A percentile compares a stretch with the other conserved stretches of the same genome.
Evolutionary conservation across 1,140 invertebrate species (phyloP).

Genomic region (Antheraea pernyi): DNA sequence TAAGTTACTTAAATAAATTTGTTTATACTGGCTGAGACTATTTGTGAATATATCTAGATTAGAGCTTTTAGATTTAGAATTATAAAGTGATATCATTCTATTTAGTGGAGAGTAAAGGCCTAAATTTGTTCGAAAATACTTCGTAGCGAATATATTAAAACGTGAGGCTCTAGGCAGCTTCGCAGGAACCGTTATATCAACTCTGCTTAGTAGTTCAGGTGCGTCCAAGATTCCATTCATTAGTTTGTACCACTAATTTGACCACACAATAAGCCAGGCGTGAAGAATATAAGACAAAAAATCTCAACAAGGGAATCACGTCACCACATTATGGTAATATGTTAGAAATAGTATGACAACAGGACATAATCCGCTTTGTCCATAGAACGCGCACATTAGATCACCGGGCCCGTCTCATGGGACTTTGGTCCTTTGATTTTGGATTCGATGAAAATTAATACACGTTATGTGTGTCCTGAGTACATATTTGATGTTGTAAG

Average conservation of each 20-base stretch:
- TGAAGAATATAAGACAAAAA: constrained; percentile 46
- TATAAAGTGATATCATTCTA: no score
- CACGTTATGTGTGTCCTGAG: constrained; percentile 31
- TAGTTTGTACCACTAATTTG: no score
- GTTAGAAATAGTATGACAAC: constrained; percentile 58
- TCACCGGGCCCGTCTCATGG: constrained; percentile 41
- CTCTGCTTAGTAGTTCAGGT: no score
- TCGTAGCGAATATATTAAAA: no score
- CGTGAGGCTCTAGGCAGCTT: no score
- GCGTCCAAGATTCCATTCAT: constrained; percentile 27
- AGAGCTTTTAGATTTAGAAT: no score
- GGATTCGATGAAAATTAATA: constrained; percentile 72
- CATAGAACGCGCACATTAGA: constrained; percentile 58
- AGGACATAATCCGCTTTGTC: constrained; percentile 72
- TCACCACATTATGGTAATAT: constrained; percentile 69
- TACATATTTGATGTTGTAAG: constrained; percentile 38
- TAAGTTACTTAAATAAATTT: no score
- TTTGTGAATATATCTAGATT: no score
- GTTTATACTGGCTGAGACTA: no score
- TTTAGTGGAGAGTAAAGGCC: no score
- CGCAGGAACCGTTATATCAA: no score
- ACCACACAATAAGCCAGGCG: constrained; percentile 51
- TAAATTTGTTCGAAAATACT: no score
- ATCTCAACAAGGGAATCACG: constrained; percentile 46
- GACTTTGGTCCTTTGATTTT: constrained; percentile 65